Conservation (phyloP, 2,113 vertebrate species). For the Athene noctua region DNA sequence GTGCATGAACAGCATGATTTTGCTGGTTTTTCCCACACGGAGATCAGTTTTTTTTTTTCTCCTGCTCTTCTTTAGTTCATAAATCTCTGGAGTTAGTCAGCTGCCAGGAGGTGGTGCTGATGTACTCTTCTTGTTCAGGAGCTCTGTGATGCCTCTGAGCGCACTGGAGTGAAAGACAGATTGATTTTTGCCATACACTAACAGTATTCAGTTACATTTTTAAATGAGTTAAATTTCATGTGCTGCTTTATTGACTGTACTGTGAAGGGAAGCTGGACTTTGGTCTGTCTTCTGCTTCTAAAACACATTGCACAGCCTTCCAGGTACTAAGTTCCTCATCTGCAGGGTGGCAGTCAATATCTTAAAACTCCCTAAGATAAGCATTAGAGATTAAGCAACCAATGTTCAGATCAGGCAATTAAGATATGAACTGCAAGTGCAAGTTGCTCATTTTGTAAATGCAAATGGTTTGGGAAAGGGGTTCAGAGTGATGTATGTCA, state of each 20-base stretch:
- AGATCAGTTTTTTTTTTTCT: neutral
- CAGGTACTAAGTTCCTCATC: neutral
- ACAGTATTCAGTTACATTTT: neutral
- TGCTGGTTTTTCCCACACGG: neutral
- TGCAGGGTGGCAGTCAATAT: neutral
- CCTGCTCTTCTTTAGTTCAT: neutral
- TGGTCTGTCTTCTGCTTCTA: neutral
- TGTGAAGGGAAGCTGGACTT: neutral
- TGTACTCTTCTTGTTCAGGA: neutral
- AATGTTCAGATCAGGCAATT: neutral
- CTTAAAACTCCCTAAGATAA: neutral
- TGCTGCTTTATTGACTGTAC: neutral
- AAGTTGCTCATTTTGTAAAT: neutral
- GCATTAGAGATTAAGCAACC: neutral
- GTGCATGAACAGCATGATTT: neutral
- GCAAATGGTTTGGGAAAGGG: neutral
- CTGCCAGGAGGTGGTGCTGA: constrained; percentile 62
- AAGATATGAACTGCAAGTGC: neutral
- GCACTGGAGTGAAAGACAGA: neutral
- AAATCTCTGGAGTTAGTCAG: neutral
- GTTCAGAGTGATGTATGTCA: neutral
- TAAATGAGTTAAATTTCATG: neutral
- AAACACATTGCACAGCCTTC: neutral
- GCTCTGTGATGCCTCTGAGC: neutral
- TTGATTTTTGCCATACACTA: neutral